phyloP scores from a whole-genome alignment of 2,113 vertebrate species.

The Strix aluco region DNA sequence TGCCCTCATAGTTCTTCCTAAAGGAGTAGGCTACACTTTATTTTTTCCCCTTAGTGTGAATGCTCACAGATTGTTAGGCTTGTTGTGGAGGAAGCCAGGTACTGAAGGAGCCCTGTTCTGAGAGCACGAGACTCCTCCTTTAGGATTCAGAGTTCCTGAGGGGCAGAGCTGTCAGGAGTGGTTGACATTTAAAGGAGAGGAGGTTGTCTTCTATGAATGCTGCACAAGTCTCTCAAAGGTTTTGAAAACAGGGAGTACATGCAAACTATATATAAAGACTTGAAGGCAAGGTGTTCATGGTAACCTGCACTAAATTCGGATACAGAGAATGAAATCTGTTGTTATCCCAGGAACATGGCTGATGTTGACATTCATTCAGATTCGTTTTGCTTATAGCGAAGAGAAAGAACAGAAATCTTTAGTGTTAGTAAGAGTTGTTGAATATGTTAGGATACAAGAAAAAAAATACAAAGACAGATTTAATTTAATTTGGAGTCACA shows the following conservation, averaged over 20 bases:
- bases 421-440: neutral
- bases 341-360: neutral
- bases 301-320: neutral
- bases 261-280: neutral
- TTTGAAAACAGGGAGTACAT: conserved; percentile 11
- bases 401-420: neutral
- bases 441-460: neutral
- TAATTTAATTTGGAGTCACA: conserved; percentile 11
- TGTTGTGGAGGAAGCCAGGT: neutral
- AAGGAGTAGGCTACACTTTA: neutral
- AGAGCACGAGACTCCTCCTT: conserved; percentile 1
- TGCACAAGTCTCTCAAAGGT: neutral
- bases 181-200: conserved; percentile 18
- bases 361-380: neutral
- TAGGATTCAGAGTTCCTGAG: conserved; percentile 19
- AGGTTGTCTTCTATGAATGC: neutral
- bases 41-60: neutral
- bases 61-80: neutral
- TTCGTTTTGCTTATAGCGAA: neutral
- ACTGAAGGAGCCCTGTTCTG: neutral
- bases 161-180: conserved; percentile 24
- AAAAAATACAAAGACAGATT: neutral
- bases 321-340: neutral
- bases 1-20: neutral
- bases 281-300: neutral